These are phyloP conservation scores for Bubo scandiacus DNA, from an alignment of 2,113 vertebrate species.

Conservation along the genomic window DNA sequence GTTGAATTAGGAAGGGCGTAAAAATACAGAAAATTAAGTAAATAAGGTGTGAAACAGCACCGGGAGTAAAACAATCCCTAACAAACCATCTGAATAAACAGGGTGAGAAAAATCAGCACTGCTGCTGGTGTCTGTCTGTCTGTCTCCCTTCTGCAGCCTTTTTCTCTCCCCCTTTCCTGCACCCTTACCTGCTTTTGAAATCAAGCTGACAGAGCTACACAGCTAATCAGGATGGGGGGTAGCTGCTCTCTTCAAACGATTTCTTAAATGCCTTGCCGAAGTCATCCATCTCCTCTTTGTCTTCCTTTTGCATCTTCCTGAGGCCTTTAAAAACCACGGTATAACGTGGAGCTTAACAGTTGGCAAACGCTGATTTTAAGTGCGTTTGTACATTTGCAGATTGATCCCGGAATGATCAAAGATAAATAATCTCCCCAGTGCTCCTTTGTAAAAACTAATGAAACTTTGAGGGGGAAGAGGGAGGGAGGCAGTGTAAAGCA, in stretches of 20 bases:
- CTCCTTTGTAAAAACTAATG: conserved; percentile 42
- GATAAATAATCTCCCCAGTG: conserved; percentile 45
- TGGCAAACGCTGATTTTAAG: conserved; percentile 51
- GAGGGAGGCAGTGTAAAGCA: background rate
- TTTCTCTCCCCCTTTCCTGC: background rate
- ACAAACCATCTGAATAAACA: conserved; percentile 2
- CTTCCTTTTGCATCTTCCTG: background rate
- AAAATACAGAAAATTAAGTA: conserved; percentile 8
- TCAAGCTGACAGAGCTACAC: background rate
- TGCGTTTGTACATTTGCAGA: conserved; percentile 22
- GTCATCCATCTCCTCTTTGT: background rate
- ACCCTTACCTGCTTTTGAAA: conserved; percentile 25
- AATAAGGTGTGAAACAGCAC: background rate
- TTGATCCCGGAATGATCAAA: conserved; percentile 61
- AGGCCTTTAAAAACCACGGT: conserved; percentile 22
- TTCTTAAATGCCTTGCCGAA: background rate
- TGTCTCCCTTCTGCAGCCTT: background rate
- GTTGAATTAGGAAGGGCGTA: background rate
- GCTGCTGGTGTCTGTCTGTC: background rate
- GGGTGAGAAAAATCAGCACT: background rate
- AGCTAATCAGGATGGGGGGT: conserved; percentile 32
- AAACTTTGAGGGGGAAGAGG: background rate
- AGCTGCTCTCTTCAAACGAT: conserved; percentile 39
- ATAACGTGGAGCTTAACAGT: conserved; percentile 22
- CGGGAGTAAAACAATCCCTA: background rate